Evolutionary conservation across 2,888 invertebrate genomes (phyloP).

Genomic region (Elmis aenea): DNA sequence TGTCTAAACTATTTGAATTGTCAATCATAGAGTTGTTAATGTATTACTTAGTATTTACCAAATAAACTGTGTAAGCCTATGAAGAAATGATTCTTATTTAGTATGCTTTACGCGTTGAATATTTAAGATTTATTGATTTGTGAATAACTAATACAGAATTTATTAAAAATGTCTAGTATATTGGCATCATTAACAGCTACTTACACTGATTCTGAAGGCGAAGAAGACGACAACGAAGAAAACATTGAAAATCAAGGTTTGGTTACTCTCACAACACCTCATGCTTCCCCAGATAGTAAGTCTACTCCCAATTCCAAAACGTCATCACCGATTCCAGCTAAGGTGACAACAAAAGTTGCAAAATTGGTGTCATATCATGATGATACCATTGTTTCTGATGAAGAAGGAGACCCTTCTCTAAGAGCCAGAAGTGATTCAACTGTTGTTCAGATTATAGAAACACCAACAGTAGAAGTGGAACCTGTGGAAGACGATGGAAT

Average conservation of each 20-base stretch:
- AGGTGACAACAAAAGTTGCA: slow-evolving; percentile 43
- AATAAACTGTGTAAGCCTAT: too few relatives aligned
- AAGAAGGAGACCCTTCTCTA: slow-evolving; percentile 23
- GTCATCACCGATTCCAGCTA: slow-evolving; percentile 36
- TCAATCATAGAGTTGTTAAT: too few relatives aligned
- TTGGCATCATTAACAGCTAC: slow-evolving; percentile 82
- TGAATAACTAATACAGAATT: too few relatives aligned
- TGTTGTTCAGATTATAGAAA: slow-evolving; percentile 47
- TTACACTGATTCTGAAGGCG: slow-evolving; percentile 88
- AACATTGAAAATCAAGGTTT: slow-evolving; percentile 34
- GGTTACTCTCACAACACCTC: slow-evolving; percentile 32
- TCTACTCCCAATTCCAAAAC: slow-evolving; percentile 50
- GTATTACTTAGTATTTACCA: too few relatives aligned
- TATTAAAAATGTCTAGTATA: slow-evolving; percentile 28
- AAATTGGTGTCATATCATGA: slow-evolving; percentile 50
- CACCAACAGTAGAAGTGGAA: slow-evolving; percentile 56
- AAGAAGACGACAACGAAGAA: slow-evolving; percentile 67
- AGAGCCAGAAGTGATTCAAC: slow-evolving; percentile 43
- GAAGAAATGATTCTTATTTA: too few relatives aligned
- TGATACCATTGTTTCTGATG: slow-evolving; percentile 26
- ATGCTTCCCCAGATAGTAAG: slow-evolving; percentile 36
- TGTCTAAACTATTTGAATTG: too few relatives aligned
- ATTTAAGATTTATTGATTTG: too few relatives aligned
- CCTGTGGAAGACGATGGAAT: slow-evolving; percentile 53
- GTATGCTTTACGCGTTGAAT: too few relatives aligned